Evolutionary conservation across 2,888 invertebrate genomes (phyloP).

Genomic region (Elysia crispata): DNA sequence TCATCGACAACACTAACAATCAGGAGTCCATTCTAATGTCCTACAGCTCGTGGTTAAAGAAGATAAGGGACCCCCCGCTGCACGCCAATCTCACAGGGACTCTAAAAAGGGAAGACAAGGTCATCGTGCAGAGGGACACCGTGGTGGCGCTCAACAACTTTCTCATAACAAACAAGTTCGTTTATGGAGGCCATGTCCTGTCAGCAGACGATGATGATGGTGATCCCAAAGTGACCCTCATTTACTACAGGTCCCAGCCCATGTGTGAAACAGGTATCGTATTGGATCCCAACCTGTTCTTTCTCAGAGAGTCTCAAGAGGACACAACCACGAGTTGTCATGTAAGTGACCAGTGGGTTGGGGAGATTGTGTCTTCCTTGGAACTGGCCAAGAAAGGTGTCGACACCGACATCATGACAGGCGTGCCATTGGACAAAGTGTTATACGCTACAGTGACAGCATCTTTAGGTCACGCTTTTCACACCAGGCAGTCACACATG

Average conservation of each 20-base stretch:
- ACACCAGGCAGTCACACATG: too few relatives aligned
- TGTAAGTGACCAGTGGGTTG: neutral
- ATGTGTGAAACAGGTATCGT: neutral
- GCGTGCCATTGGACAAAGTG: neutral
- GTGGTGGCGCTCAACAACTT: neutral
- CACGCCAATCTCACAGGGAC: neutral
- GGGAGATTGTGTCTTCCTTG: neutral
- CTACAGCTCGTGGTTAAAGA: neutral
- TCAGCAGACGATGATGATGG: neutral
- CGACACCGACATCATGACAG: neutral
- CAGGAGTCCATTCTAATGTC: neutral
- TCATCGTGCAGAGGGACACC: neutral
- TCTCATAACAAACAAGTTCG: neutral
- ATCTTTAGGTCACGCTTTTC: neutral
- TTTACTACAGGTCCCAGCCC: neutral
- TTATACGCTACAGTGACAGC: neutral
- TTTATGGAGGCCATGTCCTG: neutral
- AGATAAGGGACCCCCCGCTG: neutral
- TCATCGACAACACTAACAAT: too few relatives aligned
- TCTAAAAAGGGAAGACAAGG: neutral
- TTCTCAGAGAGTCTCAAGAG: neutral
- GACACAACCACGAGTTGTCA: neutral
- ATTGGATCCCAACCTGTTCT: neutral
- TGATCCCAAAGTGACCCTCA: neutral
- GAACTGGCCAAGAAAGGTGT: neutral